Base-by-base conservation (phyloP, 30 jellyfish, hydroid and myxozoan species). In the Cassiopea andromeda region DNA sequence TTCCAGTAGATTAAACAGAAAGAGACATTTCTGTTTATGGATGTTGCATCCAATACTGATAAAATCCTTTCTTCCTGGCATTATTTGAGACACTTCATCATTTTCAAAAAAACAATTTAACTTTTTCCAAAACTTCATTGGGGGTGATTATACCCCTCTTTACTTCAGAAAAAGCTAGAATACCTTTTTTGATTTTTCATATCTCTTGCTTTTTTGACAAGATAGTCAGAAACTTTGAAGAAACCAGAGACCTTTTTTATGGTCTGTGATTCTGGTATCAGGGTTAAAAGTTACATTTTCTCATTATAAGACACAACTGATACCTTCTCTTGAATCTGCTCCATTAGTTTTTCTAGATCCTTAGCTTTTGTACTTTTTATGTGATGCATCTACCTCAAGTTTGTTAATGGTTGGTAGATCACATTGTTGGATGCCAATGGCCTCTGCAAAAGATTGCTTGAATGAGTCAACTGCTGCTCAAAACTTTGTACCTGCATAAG, bases 211-310 rank as follows among this genome's bases (percentile, higher is more conserved):
- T 60, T 54, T 46, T 54, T 74, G 46, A 89, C 83, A 49, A 79
- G 88, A 71, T 89, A 83, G 69, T 89, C 96, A 38, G 94, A 79
- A 49, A 88, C 95, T 44, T 59, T 93, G 57, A 88, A 80, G 68
- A 46, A 79, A 58, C 58, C 60, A 10, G 95, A 66, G 19, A 94
- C 95, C 72, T 88, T 48, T 54, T 88, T 80, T 79, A 59, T 1
- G 60, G 92, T 44, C 92, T 94, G 60, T 54, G 96, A 89, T 80
- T 89, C 92, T 54, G 96, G 88, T 57, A 74, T 85, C 50, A 85
- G 77, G 44, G 83, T 85, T 75, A 48, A 69, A 0, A 54, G 73
- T 73, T 84, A 90, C 1, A 85, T 75, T 47, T 64, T 64, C 43
- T 64, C 73, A 64, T 48, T 44, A 64, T 60, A 60, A 18, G 84